phyloP scores from a whole-genome alignment of 2,797 vertebrate species.

The Calcarius lapponicus region DNA sequence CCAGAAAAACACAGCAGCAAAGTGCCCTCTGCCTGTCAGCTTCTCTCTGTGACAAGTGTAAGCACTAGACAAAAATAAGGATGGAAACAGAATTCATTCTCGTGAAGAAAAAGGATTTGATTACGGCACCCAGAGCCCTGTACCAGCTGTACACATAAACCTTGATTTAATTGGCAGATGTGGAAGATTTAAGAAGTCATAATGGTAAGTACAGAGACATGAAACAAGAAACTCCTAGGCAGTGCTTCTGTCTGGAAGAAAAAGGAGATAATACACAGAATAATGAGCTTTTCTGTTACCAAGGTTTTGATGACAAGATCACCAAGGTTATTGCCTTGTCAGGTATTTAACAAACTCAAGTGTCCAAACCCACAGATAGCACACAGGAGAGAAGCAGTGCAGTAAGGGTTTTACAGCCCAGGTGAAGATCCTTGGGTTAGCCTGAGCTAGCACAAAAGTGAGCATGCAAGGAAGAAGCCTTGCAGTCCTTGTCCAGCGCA shows the following conservation, averaged over 20 bases:
- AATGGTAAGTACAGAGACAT: not conserved
- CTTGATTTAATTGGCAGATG: not conserved
- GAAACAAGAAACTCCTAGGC: not conserved
- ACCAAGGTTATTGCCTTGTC: not conserved
- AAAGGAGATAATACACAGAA: not conserved
- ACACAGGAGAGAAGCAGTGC: not conserved
- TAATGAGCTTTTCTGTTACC: not conserved
- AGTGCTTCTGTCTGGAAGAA: not conserved
- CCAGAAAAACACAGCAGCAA: not conserved
- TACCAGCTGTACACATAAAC: not conserved
- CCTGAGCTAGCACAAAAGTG: too few species aligned
- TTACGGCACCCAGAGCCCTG: not conserved
- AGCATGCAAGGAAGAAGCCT: not conserved
- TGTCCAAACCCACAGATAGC: fast-evolving
- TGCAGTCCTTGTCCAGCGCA: not conserved
- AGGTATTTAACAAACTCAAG: not conserved
- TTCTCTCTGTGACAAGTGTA: not conserved
- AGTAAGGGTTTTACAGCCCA: not conserved
- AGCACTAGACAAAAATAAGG: not conserved
- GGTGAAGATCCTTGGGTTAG: not conserved
- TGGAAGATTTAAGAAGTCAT: not conserved
- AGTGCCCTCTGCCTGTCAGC: not conserved
- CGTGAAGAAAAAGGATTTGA: not conserved
- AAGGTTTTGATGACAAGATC: not conserved
- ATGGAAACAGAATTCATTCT: not conserved